Conservation (phyloP, 2,888 invertebrate genomes). For the Spicauda simplicius region DNA sequence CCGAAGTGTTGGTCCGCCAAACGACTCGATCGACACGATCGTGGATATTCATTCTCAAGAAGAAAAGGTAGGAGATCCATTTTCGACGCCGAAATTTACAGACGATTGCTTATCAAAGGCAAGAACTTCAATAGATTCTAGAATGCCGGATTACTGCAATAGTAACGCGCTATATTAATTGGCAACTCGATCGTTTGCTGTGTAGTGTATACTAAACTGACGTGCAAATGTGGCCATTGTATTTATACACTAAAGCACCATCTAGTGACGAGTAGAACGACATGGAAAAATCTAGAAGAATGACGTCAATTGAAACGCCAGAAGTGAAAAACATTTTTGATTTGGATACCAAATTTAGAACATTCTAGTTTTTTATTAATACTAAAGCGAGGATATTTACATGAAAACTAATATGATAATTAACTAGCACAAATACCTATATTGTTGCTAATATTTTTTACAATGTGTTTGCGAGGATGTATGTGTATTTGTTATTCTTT, state of each 20-base stretch:
- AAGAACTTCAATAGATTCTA: not conserved
- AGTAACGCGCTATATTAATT: not conserved
- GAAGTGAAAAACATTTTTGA: constrained; percentile 44
- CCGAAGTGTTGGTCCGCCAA: constrained; percentile 73
- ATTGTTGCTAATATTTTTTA: too few relatives aligned
- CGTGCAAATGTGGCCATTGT: constrained; percentile 30
- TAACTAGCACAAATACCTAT: too few relatives aligned
- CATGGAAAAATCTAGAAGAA: constrained; percentile 57
- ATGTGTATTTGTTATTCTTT: too few relatives aligned
- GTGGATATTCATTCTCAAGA: constrained; percentile 56
- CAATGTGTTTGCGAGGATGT: too few relatives aligned
- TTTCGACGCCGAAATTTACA: constrained; percentile 18
- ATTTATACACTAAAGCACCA: constrained; percentile 58
- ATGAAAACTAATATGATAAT: too few relatives aligned
- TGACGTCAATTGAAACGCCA: not conserved
- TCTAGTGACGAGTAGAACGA: constrained; percentile 53
- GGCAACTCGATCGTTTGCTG: not conserved
- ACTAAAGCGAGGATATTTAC: too few relatives aligned
- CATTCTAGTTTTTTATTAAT: too few relatives aligned
- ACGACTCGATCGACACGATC: constrained; percentile 38
- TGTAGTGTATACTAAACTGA: constrained; percentile 40
- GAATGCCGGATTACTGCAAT: not conserved
- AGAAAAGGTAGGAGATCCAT: constrained; percentile 76
- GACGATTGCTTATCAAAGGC: not conserved
- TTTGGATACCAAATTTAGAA: not conserved